These are phyloP conservation scores for Poecile atricapillus DNA, from an alignment of 2,113 vertebrate genomes.

Conservation along the genomic window DNA sequence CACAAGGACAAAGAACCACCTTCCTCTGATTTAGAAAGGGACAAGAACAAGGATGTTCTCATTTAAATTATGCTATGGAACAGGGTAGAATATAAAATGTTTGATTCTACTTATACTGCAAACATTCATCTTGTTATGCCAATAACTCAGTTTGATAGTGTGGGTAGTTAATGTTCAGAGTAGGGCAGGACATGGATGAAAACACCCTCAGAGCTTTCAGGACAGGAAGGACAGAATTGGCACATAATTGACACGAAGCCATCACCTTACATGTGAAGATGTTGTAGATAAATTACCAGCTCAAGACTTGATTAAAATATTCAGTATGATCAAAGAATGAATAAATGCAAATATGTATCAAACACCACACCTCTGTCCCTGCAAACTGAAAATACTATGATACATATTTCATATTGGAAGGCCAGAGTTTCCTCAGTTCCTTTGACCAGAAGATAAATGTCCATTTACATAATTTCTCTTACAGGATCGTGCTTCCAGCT, in stretches of 20 bases:
- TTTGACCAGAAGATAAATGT: not conserved
- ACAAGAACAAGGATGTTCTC: not conserved
- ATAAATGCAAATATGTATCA: not conserved
- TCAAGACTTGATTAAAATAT: not conserved
- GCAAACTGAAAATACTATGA: not conserved
- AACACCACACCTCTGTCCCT: not conserved
- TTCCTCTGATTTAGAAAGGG: not conserved
- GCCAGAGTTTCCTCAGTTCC: not conserved
- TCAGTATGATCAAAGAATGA: not conserved
- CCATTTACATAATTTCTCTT: not conserved
- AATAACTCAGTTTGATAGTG: not conserved
- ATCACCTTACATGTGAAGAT: not conserved
- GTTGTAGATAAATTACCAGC: not conserved
- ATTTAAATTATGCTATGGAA: not conserved
- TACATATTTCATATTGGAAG: not conserved
- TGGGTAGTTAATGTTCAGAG: not conserved
- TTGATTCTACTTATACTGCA: slow-evolving; percentile 1
- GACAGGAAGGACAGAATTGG: not conserved
- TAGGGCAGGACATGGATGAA: not conserved
- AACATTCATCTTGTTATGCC: slow-evolving; percentile 1
- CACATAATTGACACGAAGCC: not conserved
- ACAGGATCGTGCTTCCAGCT: not conserved
- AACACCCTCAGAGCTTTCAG: not conserved
- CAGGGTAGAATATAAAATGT: not conserved
- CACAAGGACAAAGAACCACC: not conserved